Evolutionary conservation across 35 echinoderm and acorn worm species (phyloP).

Genomic region (Heliocidaris tuberculata): DNA sequence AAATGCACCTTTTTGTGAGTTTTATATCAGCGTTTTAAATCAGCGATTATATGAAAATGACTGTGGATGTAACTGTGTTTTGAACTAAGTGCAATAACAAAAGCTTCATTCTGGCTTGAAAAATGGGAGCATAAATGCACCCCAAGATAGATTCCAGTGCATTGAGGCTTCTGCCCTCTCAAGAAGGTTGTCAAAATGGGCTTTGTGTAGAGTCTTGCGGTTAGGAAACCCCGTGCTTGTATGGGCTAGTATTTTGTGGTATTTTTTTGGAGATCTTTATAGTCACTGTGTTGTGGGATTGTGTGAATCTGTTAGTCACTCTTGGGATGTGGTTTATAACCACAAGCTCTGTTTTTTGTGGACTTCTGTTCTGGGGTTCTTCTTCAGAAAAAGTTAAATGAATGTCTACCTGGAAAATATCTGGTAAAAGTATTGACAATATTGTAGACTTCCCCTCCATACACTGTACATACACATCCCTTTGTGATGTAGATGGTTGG

Average conservation of each 20-base stretch:
- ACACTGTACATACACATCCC: neutral
- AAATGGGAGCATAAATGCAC: too few species aligned
- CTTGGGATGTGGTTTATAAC: conserved; percentile 1
- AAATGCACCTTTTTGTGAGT: too few species aligned
- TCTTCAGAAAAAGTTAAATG: neutral
- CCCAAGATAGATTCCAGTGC: neutral
- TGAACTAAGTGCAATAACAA: too few species aligned
- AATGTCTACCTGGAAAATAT: neutral
- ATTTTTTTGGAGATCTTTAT: neutral
- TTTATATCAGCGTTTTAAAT: too few species aligned
- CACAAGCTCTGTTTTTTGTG: neutral
- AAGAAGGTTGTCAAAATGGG: neutral
- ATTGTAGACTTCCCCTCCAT: neutral
- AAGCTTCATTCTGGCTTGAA: too few species aligned
- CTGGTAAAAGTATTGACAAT: neutral
- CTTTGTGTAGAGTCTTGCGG: neutral
- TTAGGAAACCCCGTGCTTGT: neutral
- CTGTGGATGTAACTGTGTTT: too few species aligned
- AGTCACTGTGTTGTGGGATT: neutral
- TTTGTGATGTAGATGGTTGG: neutral
- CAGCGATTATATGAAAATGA: too few species aligned
- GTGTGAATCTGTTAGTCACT: neutral
- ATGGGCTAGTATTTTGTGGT: neutral
- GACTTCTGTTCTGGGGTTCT: neutral
- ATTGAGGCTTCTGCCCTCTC: neutral